phyloP scores from a whole-genome alignment of 2,888 invertebrate genomes.

The Lypha dubia region DNA sequence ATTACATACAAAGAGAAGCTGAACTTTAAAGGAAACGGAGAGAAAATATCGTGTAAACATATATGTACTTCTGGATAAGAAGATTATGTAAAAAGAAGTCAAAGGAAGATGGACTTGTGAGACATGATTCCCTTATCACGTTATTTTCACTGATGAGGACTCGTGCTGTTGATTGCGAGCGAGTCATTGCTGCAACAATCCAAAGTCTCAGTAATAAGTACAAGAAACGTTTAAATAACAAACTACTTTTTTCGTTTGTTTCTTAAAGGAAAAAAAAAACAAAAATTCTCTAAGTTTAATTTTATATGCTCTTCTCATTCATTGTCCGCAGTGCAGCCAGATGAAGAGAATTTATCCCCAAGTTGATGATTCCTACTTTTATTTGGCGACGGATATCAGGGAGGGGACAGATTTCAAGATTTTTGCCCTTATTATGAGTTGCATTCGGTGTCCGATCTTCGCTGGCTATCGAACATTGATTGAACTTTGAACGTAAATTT shows the following conservation, averaged over 20 bases:
- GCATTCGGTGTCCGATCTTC: too few species aligned
- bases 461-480: too few species aligned
- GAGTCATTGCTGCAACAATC: conserved; percentile 19
- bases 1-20: not conserved
- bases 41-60: conserved; percentile 30
- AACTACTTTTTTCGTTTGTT: conserved; percentile 4
- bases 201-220: not conserved
- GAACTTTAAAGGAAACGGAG: conserved; percentile 35
- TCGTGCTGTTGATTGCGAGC: conserved; percentile 44
- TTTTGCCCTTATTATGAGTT: too few species aligned
- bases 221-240: conserved; percentile 30
- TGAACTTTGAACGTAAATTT: too few species aligned
- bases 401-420: too few species aligned
- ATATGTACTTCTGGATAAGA: not conserved
- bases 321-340: too few species aligned
- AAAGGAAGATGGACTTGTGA: conserved; percentile 50
- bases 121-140: conserved; percentile 43
- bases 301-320: not conserved
- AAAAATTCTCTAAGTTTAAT: not conserved
- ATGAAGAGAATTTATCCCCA: too few species aligned
- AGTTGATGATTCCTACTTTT: too few species aligned
- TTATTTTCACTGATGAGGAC: conserved; percentile 38
- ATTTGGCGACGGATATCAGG: too few species aligned
- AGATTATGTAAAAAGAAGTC: conserved; percentile 36
- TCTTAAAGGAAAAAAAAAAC: not conserved